phyloP scores from a whole-genome alignment of 1,140 invertebrate species.

The Drosophila prosaltans region DNA sequence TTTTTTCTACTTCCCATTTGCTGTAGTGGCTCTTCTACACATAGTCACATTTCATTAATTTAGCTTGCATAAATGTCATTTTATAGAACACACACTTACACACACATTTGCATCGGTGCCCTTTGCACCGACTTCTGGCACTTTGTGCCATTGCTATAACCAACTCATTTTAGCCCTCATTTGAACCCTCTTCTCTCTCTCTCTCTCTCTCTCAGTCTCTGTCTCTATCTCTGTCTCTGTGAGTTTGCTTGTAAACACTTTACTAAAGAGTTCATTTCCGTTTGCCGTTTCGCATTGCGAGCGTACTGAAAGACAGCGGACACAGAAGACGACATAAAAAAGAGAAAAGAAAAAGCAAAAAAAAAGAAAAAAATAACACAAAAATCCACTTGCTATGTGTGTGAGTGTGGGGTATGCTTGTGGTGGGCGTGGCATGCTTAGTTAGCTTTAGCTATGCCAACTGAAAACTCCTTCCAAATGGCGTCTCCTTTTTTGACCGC shows the following conservation, averaged over 20 bases:
- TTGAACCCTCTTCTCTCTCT: too few species aligned
- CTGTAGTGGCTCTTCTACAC: slow-evolving; percentile 9
- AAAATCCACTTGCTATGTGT: slow-evolving; percentile 24
- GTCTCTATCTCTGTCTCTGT: background rate
- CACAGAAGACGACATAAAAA: slow-evolving; percentile 23
- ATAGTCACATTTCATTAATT: slow-evolving; percentile 51
- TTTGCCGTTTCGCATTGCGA: slow-evolving; percentile 51
- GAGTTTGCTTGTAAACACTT: slow-evolving; percentile 53
- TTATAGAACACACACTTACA: background rate
- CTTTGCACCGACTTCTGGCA: background rate
- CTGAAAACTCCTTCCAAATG: slow-evolving; percentile 5
- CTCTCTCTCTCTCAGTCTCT: background rate
- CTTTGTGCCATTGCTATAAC: background rate
- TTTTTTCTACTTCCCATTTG: background rate
- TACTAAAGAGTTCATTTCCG: slow-evolving; percentile 73
- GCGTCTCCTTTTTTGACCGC: slow-evolving; percentile 49
- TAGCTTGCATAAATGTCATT: slow-evolving; percentile 28
- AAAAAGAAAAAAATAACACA: slow-evolving; percentile 34
- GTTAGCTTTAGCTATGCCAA: slow-evolving; percentile 47
- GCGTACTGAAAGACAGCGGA: slow-evolving; percentile 17
- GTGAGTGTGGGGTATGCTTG: slow-evolving; percentile 2
- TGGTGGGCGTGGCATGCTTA: slow-evolving; percentile 46
- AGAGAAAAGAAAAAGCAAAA: slow-evolving; percentile 18
- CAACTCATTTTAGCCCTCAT: slow-evolving; percentile 6
- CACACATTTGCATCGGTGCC: background rate